Base-by-base conservation (phyloP, 2,888 invertebrate species). In the Apeira syringaria region DNA sequence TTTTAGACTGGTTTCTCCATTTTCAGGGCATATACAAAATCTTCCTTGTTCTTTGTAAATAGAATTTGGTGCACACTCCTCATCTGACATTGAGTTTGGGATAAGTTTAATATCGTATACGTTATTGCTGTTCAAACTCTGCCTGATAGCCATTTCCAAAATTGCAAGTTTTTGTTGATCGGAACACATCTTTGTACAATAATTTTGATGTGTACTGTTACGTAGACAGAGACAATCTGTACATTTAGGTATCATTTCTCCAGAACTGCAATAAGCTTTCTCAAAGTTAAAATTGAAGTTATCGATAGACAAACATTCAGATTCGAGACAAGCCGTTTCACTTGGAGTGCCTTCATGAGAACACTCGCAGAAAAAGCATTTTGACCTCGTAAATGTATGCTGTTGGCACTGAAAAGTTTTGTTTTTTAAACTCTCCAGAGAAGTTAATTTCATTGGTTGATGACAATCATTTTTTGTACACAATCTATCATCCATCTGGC, bases 321-420 rank as follows among this genome's bases (percentile, higher is more conserved):
- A 54, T 59, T 81, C 73, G 2, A 84, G 40, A 35, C 88, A 88
- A 2, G 68, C 58, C 6, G 64, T 65, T 44, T 80, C 68, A 44
- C 85, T 74, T 0, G 81, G 47, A 1, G 53, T 60, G 0, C 78
- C 80, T 18, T 71, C 58, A 3, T 61, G 37, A 38, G 57, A 65
- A 33, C 88, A 88, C 40, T 80, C 75, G 35, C 88, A 88, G 48
- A 78, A 87, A 7, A 75, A 56, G 47, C 88, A 88, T 55, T 60
- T 74, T 0, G 77, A 69, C n/a, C 58, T 61, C 0, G 75, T 74
- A 47, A 80, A 87, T 12, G 56, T 73, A 26, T 79, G 61, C 1
- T 80, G 72, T 1, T 42, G 47, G 43, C 88, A 88, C 22, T 47
- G 41, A 1, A 41, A 52, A 1, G 55, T 36, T 22, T 40, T 48